Evolutionary conservation across 2,113 vertebrate genomes (phyloP).

Genomic region (Cichladusa arquata): DNA sequence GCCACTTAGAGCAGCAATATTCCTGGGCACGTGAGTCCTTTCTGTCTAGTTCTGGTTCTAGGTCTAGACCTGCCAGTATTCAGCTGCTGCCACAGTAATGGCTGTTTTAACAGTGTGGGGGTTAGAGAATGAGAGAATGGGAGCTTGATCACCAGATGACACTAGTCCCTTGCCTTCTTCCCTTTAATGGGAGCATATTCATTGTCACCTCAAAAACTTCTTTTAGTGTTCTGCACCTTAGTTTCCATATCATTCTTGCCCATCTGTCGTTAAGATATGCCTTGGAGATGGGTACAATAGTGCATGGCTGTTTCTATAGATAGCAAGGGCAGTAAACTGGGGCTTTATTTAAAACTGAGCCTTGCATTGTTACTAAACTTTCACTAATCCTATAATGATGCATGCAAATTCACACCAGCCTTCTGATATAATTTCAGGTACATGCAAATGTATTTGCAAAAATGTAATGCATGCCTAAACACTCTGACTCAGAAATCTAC

Average conservation of each 20-base stretch:
- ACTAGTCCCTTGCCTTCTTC: not conserved
- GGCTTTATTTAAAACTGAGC: not conserved
- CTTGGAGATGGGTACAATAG: not conserved
- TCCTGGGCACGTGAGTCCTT: not conserved
- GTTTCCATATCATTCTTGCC: not conserved
- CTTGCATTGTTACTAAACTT: not conserved
- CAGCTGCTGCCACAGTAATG: not conserved
- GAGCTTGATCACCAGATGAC: too few species aligned
- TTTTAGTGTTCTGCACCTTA: not conserved
- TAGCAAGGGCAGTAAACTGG: not conserved
- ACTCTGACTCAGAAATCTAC: not conserved
- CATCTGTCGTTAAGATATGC: not conserved
- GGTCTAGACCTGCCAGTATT: not conserved
- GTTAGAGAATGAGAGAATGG: not conserved
- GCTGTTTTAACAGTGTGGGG: not conserved
- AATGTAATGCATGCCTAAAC: not conserved
- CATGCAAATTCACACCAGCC: not conserved
- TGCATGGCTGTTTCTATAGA: not conserved
- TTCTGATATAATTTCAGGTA: not conserved
- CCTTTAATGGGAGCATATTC: not conserved
- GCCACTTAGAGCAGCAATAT: not conserved
- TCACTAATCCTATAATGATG: not conserved
- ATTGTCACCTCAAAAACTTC: accelerated
- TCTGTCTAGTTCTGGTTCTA: too few species aligned
- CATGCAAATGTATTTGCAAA: not conserved